A percentile compares a stretch with the other conserved stretches of the same genome.
Evolutionary conservation across 2,888 invertebrate species (phyloP).

Genomic region (Lithophane socia): DNA sequence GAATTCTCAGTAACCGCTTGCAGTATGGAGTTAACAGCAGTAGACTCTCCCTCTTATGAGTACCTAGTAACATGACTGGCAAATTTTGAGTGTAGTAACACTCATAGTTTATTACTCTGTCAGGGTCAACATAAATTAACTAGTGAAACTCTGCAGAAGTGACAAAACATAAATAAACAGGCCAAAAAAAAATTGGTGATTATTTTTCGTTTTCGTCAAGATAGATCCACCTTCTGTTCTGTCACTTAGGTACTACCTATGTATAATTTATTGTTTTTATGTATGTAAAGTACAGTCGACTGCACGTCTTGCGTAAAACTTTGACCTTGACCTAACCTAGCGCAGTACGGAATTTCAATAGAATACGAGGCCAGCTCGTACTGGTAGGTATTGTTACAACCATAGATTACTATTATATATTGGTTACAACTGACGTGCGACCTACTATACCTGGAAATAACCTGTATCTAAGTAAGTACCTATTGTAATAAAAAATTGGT

Average conservation of each 20-base stretch:
- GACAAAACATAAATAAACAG: too few species aligned
- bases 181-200: too few species aligned
- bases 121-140: too few species aligned
- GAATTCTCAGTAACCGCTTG: too few species aligned
- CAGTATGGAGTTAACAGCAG: too few species aligned
- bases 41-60: too few species aligned
- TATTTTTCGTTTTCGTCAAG: too few species aligned
- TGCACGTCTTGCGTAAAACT: background rate
- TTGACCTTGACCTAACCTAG: background rate
- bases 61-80: too few species aligned
- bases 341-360: background rate
- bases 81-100: too few species aligned
- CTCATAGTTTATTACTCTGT: too few species aligned
- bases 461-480: slow-evolving; percentile 1
- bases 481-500: slow-evolving; percentile 2
- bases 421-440: background rate
- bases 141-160: too few species aligned
- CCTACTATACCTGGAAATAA: background rate
- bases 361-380: background rate
- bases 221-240: background rate
- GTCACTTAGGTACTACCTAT: background rate
- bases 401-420: too few species aligned
- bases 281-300: background rate
- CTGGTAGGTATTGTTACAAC: background rate
- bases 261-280: background rate